A percentile compares a stretch with the other conserved stretches of the same genome.
These are phyloP conservation scores for Clinocottus analis DNA, from an alignment of 2,113 vertebrate genomes.

Conservation along the genomic window DNA sequence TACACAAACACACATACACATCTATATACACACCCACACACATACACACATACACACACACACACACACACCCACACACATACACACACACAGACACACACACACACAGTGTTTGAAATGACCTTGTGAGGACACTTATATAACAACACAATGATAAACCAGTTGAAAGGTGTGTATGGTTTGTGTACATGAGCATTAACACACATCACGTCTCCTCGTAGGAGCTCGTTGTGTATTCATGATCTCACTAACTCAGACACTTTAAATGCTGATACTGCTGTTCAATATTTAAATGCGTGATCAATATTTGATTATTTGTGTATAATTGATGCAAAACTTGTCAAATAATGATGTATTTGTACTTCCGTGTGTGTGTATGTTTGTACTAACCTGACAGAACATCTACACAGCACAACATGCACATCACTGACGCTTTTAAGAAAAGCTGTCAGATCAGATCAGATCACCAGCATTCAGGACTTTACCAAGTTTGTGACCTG, in stretches of 20 bases:
- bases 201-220: constrained; percentile 33
- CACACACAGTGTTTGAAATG: constrained; percentile 17
- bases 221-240: constrained; percentile 53
- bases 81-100: constrained; percentile 35
- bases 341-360: constrained; percentile 35
- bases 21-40: constrained; percentile 32
- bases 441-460: constrained; percentile 51
- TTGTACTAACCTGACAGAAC: constrained; percentile 27
- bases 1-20: constrained; percentile 27
- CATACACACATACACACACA: constrained; percentile 20
- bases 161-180: constrained; percentile 35
- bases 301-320: constrained; percentile 61
- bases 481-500: constrained; percentile 31
- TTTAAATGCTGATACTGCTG: constrained; percentile 50
- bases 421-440: constrained; percentile 40
- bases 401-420: constrained; percentile 36
- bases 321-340: constrained; percentile 45
- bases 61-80: constrained; percentile 20
- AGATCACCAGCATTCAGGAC: constrained; percentile 23
- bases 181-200: constrained; percentile 35
- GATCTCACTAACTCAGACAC: constrained; percentile 33
- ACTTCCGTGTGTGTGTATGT: constrained; percentile 12
- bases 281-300: constrained; percentile 41
- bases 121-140: constrained; percentile 51
- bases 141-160: neutral